These are phyloP conservation scores for Leucophenga varia DNA, from an alignment of 1,140 invertebrate genomes.

Conservation along the genomic window DNA sequence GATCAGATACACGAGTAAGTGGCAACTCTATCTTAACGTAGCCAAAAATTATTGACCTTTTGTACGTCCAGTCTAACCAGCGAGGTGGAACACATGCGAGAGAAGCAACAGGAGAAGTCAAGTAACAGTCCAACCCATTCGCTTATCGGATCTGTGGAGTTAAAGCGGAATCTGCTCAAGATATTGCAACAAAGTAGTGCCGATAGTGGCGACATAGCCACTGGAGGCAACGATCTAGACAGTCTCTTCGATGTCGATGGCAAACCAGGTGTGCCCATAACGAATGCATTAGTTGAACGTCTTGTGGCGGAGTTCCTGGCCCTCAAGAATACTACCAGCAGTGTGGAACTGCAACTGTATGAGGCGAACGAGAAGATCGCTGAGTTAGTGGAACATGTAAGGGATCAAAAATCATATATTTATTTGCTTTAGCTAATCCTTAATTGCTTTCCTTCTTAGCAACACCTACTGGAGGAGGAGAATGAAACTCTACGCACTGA, in stretches of 20 bases:
- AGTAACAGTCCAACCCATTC: not conserved
- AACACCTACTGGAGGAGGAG: constrained; percentile 35
- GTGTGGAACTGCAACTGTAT: constrained; percentile 50
- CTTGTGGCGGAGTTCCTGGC: constrained; percentile 44
- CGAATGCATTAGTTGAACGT: constrained; percentile 36
- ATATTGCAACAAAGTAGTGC: constrained; percentile 37
- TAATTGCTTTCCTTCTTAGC: constrained; percentile 14
- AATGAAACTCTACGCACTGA: constrained; percentile 24
- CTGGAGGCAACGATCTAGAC: constrained; percentile 33
- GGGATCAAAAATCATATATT: constrained; percentile 3
- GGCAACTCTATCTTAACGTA: not conserved
- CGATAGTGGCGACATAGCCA: constrained; percentile 16
- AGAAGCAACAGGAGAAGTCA: constrained; percentile 27
- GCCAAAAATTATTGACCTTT: not conserved
- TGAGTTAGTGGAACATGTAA: constrained; percentile 49
- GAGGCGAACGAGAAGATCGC: constrained; percentile 56
- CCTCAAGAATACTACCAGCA: constrained; percentile 39
- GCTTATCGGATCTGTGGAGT: constrained; percentile 30
- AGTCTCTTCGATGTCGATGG: constrained; percentile 40
- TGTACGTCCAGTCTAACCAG: constrained; percentile 36
- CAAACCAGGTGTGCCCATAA: constrained; percentile 25
- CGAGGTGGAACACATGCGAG: constrained; percentile 39
- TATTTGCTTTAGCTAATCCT: not conserved
- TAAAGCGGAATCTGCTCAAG: constrained; percentile 45
- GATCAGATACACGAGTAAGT: constrained; percentile 43